These are phyloP conservation scores for Camponotus floridanus DNA, from an alignment of 1,140 invertebrate genomes.

Conservation along the genomic window DNA sequence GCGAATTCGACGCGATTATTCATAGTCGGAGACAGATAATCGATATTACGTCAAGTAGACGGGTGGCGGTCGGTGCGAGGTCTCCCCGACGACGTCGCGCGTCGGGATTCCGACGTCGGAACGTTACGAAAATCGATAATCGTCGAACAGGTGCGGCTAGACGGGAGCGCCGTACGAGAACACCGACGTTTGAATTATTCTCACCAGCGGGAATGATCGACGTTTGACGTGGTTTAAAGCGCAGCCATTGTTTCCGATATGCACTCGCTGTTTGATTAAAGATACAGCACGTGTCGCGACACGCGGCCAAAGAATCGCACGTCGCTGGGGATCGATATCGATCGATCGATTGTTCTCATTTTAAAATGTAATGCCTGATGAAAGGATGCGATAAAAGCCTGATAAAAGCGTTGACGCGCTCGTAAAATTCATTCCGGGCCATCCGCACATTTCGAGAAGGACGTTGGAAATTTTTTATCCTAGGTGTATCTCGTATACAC, in stretches of 20 bases:
- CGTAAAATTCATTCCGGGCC: neutral
- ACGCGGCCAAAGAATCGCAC: slow-evolving; percentile 21
- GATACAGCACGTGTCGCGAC: slow-evolving; percentile 5
- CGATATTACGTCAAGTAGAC: slow-evolving; percentile 74
- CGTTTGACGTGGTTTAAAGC: slow-evolving; percentile 38
- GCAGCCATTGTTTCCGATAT: slow-evolving; percentile 17
- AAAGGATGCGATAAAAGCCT: neutral
- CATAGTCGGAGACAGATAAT: slow-evolving; percentile 76
- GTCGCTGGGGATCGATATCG: slow-evolving; percentile 18
- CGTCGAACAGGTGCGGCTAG: slow-evolving; percentile 77
- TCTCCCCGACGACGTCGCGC: slow-evolving; percentile 72
- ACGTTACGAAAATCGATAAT: slow-evolving; percentile 80
- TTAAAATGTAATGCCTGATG: slow-evolving; percentile 17
- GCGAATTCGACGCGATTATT: slow-evolving; percentile 79
- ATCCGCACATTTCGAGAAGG: neutral
- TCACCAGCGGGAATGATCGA: slow-evolving; percentile 55
- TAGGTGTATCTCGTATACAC: neutral
- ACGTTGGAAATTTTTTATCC: neutral
- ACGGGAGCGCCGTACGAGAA: slow-evolving; percentile 38
- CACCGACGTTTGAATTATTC: slow-evolving; percentile 74
- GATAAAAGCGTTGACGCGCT: neutral
- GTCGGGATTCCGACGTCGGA: slow-evolving; percentile 73
- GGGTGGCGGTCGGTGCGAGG: slow-evolving; percentile 70
- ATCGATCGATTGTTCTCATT: slow-evolving; percentile 19
- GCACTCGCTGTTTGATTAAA: slow-evolving; percentile 47